These are phyloP conservation scores for Cossypha dichroa DNA, from an alignment of 2,797 vertebrate genomes.

Conservation along the genomic window DNA sequence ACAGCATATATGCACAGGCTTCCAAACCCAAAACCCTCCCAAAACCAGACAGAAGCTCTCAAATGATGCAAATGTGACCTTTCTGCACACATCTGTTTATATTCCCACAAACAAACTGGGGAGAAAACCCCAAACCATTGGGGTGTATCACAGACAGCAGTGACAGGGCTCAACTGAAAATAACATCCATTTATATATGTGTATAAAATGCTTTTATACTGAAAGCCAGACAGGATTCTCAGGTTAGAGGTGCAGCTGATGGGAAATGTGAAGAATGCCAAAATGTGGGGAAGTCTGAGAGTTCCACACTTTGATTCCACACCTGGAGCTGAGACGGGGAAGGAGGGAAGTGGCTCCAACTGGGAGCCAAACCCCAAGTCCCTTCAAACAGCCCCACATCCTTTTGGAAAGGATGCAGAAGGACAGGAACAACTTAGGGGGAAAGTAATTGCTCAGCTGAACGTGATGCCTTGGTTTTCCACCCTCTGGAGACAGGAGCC, in stretches of 20 bases:
- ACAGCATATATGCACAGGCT: fast-evolving
- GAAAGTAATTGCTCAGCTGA: not conserved
- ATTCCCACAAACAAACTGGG: not conserved
- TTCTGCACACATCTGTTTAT: not conserved
- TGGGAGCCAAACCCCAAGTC: not conserved
- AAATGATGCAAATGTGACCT: fast-evolving
- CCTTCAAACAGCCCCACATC: not conserved
- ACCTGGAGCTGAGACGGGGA: not conserved
- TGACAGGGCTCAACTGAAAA: not conserved
- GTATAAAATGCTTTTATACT: not conserved
- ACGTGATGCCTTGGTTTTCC: not conserved
- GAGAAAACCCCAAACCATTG: not conserved
- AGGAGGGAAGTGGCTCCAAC: not conserved
- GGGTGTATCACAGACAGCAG: not conserved
- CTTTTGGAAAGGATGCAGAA: not conserved
- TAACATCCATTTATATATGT: fast-evolving
- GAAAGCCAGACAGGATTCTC: not conserved
- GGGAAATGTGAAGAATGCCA: not conserved
- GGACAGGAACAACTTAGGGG: not conserved
- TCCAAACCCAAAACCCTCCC: not conserved
- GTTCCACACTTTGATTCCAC: not conserved
- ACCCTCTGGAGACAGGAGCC: not conserved
- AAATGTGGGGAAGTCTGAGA: fast-evolving
- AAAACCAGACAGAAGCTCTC: not conserved
- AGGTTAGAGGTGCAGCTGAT: not conserved